Conservation (phyloP, 2,888 invertebrate genomes). For the Oligia strigilis region DNA sequence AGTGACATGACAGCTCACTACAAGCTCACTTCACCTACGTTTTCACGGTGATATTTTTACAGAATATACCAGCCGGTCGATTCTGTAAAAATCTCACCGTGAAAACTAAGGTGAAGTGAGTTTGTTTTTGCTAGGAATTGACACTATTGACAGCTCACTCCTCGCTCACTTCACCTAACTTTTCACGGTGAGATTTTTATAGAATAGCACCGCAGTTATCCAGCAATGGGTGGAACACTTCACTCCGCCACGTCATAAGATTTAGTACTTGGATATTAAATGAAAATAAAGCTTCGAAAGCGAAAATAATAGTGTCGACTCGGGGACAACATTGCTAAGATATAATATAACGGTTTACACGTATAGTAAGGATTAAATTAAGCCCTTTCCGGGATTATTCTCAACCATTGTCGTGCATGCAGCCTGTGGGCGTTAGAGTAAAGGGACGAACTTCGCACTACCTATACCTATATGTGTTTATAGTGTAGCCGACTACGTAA, state of each 20-base stretch:
- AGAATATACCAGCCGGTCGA: not conserved
- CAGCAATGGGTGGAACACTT: not conserved
- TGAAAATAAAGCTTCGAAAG: constrained; percentile 5
- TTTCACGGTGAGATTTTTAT: not conserved
- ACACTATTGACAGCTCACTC: not conserved
- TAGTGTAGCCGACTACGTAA: not conserved
- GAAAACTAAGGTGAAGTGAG: too few species aligned
- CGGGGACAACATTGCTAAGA: not conserved
- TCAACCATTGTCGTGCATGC: constrained; percentile 17
- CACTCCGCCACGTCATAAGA: not conserved
- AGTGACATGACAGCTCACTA: not conserved
- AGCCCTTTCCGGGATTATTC: constrained; percentile 18
- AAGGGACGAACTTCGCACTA: not conserved
- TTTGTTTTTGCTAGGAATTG: too few species aligned
- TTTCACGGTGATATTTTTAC: not conserved
- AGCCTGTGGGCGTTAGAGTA: not conserved
- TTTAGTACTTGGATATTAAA: not conserved
- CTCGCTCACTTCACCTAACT: not conserved
- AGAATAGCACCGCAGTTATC: not conserved
- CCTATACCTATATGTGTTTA: not conserved
- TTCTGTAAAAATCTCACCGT: too few species aligned
- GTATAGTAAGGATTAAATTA: constrained; percentile 8
- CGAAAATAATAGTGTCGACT: constrained; percentile 3
- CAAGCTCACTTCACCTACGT: not conserved
- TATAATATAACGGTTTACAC: not conserved